Evolutionary conservation across 2,797 vertebrate species (phyloP), one percentile per base, ranked within the genome.

Genomic region (Hyperoplus immaculatus): DNA sequence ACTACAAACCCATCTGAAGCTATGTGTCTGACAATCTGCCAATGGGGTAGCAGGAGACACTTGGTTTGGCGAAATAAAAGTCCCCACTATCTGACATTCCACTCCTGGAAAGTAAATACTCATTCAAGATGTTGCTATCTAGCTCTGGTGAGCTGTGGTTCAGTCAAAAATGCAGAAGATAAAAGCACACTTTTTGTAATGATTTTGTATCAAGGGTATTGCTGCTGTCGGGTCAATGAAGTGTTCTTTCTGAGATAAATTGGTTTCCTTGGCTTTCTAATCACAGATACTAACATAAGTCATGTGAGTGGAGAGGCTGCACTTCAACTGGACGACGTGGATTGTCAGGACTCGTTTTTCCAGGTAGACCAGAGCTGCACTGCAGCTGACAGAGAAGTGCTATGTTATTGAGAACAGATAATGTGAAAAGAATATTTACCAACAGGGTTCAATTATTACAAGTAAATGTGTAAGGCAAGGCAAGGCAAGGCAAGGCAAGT

Each of bases 161-260:
- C 42, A 75, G 59, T 51, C 14, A 29, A 9, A 14, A 45, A 61
- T 39, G 53, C 49, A 61, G 7, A 42, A 10, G 12, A 50, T 16
- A 58, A 7, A 58, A 71, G 13, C 16, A 5, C 42, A 62, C 15
- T 67, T 51, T 21, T 58, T 63, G 46, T 13, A 21, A 54, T 60
- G 72, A 83, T 80, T 72, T 67, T 63, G 43, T 6, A 60, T 61
- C 58, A 71, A 12, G 74, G 57, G 63, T 4, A 69, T 21, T 45
- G 71, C 54, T 36, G 64, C 77, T 71, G 58, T 39, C 4, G 29
- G 68, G 49, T 58, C 62, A 61, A 65, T 5, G 16, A 46, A 63
- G 46, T 42, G 38, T 60, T 75, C 43, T 18, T 42, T 53, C 18
- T 1, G 45, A 64, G 72, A 76, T 56, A 58, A 71, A 61, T 57